Percentiles rank a stretch among this genome's conserved stretches.
Evolutionary conservation across 1,140 invertebrate genomes (phyloP).

Genomic region (Drosophila punjabiensis): DNA sequence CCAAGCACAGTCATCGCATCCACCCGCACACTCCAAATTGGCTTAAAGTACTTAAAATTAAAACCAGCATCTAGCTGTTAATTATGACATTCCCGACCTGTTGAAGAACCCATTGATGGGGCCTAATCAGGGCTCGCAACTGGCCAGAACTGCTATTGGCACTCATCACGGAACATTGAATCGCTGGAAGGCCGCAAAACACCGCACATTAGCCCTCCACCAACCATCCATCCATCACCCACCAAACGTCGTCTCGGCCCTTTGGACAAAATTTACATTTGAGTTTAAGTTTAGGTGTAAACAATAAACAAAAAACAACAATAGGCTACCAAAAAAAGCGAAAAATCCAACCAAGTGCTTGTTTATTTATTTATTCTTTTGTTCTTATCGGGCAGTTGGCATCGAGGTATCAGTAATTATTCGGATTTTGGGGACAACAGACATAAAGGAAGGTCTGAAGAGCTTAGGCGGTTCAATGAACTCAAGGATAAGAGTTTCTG

Average conservation of each 20-base stretch:
- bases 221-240: conserved; percentile 49
- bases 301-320: conserved; percentile 84
- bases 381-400: conserved; percentile 13
- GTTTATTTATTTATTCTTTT: conserved; percentile 6
- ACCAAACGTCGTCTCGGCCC: conserved; percentile 76
- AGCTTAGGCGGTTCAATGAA: background rate
- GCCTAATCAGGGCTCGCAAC: conserved; percentile 35
- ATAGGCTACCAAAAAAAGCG: conserved; percentile 79
- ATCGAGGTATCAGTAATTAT: conserved; percentile 6
- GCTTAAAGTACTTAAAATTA: background rate
- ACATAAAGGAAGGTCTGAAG: background rate
- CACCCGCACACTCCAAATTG: background rate
- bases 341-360: conserved; percentile 29
- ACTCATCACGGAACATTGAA: conserved; percentile 82
- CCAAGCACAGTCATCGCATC: conserved; percentile 4
- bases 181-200: conserved; percentile 76
- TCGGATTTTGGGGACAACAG: background rate
- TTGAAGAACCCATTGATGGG: conserved; percentile 16
- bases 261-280: conserved; percentile 80
- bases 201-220: conserved; percentile 47
- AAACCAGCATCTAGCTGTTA: conserved; percentile 4
- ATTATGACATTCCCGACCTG: conserved; percentile 10
- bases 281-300: conserved; percentile 85
- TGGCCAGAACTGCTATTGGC: conserved; percentile 57
- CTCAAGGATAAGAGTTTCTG: background rate